These are phyloP conservation scores for Phyllostomus hastatus DNA, from an alignment of 2,113 vertebrate genomes.

Conservation along the genomic window DNA sequence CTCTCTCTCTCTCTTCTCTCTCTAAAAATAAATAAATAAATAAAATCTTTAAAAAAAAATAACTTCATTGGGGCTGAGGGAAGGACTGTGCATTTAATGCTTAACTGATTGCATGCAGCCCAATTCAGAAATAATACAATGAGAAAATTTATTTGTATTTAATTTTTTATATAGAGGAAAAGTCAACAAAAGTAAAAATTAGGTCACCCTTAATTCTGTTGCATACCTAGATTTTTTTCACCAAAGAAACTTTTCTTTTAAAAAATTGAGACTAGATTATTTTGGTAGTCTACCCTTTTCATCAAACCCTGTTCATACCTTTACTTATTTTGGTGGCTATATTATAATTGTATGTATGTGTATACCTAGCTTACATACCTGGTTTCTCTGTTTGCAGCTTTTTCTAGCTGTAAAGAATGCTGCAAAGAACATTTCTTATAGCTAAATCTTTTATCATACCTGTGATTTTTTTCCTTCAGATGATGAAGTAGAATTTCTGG, in stretches of 20 bases:
- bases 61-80: background rate
- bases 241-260: background rate
- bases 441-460: background rate
- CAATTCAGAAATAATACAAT: slow-evolving; percentile 21
- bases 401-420: slow-evolving; percentile 16
- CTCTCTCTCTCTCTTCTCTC: no score
- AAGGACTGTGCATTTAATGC: background rate
- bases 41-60: no score
- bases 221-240: background rate
- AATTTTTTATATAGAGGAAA: background rate
- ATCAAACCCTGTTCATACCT: background rate
- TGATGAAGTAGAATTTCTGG: slow-evolving; percentile 27
- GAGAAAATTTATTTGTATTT: background rate
- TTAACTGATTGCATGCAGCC: background rate
- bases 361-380: slow-evolving; percentile 33
- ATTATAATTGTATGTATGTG: slow-evolving; percentile 13
- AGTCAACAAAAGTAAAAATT: slow-evolving; percentile 31
- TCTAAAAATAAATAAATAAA: no score
- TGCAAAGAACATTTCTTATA: slow-evolving; percentile 32
- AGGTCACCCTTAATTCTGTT: background rate
- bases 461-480: background rate
- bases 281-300: background rate
- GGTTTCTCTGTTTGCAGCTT: slow-evolving; percentile 8
- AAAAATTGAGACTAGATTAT: background rate
- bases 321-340: slow-evolving; percentile 33